A percentile compares a stretch with the other conserved stretches of the same genome.
phyloP scores from a whole-genome alignment of 2,888 invertebrate species.

The Cheiracanthium punctorium region DNA sequence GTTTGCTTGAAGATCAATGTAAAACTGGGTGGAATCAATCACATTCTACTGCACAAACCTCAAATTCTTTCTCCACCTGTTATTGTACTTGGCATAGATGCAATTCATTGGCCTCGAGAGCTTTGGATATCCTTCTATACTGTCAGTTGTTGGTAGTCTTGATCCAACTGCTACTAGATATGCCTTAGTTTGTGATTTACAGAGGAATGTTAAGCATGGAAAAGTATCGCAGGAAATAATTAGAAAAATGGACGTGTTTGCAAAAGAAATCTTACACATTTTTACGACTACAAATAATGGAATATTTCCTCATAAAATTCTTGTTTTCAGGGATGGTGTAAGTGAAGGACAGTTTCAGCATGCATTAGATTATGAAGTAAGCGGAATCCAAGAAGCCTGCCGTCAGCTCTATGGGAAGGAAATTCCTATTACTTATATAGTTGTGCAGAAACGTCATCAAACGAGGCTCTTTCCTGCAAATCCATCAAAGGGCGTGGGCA shows the following conservation, averaged over 20 bases:
- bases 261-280: constrained; percentile 35
- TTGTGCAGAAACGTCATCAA: constrained; percentile 98
- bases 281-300: constrained; percentile 77
- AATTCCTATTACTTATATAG: constrained; percentile 84
- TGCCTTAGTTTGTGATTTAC: constrained; percentile 84
- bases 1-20: constrained; percentile 80
- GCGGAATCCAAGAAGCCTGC: constrained; percentile 14
- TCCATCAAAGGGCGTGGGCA: constrained; percentile 72
- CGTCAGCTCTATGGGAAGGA: neutral
- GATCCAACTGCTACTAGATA: constrained; percentile 74
- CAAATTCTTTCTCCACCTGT: constrained; percentile 78
- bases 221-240: constrained; percentile 83
- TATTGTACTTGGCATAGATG: constrained; percentile 90
- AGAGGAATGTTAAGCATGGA: constrained; percentile 78
- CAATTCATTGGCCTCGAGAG: constrained; percentile 87
- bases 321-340: constrained; percentile 26
- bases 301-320: constrained; percentile 80
- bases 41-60: constrained; percentile 76
- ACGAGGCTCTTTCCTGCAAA: constrained; percentile 80
- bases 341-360: constrained; percentile 27
- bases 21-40: constrained; percentile 80
- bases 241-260: constrained; percentile 82
- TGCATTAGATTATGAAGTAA: constrained; percentile 14
- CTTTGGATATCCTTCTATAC: constrained; percentile 72
- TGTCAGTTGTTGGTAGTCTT: constrained; percentile 74